phyloP scores from a whole-genome alignment of 2,888 invertebrate genomes.

The Coleophora deauratella region DNA sequence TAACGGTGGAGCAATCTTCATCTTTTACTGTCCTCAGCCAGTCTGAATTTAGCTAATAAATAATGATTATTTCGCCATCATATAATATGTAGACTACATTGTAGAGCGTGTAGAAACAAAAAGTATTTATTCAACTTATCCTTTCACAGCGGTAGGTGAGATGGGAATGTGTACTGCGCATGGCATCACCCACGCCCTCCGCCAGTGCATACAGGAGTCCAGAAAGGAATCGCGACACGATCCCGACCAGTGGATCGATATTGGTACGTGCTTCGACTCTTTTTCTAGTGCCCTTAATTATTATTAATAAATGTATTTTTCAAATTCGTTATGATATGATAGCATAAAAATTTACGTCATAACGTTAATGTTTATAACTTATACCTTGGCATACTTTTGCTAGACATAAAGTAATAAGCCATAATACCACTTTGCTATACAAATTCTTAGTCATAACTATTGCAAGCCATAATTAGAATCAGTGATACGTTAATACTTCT shows the following conservation, averaged over 20 bases:
- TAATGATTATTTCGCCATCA: too few species aligned
- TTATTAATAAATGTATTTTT: not conserved
- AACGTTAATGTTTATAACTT: not conserved
- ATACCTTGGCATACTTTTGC: not conserved
- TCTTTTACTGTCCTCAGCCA: too few species aligned
- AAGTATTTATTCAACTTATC: too few species aligned
- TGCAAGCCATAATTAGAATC: too few species aligned
- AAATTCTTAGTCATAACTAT: too few species aligned
- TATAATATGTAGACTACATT: too few species aligned
- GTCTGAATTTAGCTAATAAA: too few species aligned
- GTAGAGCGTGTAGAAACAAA: not conserved
- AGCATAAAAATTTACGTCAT: not conserved
- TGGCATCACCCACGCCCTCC: conserved; percentile 43
- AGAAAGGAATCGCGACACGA: conserved; percentile 48
- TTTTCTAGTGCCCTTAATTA: not conserved
- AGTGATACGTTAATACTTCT: too few species aligned
- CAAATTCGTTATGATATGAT: not conserved
- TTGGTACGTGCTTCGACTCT: conserved; percentile 30
- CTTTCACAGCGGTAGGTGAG: conserved; percentile 54
- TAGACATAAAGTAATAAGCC: too few species aligned
- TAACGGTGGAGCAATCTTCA: too few species aligned
- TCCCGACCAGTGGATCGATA: conserved; percentile 37
- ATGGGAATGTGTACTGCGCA: conserved; percentile 53
- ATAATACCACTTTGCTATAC: too few species aligned
- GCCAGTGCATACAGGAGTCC: conserved; percentile 50